Evolutionary conservation across 2,888 invertebrate genomes (phyloP).

Genomic region (Rhimphoctona megacephalus): DNA sequence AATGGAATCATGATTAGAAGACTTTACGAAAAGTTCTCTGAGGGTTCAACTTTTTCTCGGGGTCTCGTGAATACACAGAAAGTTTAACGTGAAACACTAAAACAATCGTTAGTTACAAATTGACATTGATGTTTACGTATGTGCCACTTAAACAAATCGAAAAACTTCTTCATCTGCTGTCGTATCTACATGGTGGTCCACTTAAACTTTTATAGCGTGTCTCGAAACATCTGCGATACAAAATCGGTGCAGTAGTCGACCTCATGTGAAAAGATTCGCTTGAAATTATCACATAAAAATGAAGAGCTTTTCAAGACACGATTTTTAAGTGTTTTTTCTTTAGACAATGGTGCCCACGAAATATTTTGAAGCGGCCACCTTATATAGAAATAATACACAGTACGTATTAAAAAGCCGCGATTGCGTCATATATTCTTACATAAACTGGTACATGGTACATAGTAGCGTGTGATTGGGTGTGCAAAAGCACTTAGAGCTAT

Average conservation of each 20-base stretch:
- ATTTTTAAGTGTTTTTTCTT: neutral
- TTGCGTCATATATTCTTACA: slow-evolving; percentile 32
- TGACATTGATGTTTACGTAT: slow-evolving; percentile 17
- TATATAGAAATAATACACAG: neutral
- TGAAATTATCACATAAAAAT: neutral
- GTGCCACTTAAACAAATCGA: slow-evolving; percentile 21
- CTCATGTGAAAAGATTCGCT: neutral
- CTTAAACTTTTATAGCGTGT: neutral
- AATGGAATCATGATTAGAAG: slow-evolving; percentile 14
- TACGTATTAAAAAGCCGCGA: neutral
- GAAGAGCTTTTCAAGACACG: neutral
- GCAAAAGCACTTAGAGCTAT: slow-evolving; percentile 69
- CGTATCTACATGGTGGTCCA: neutral
- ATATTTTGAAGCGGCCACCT: neutral
- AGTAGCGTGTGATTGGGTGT: slow-evolving; percentile 62
- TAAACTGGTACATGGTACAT: slow-evolving; percentile 42
- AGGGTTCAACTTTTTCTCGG: neutral
- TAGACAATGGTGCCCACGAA: neutral
- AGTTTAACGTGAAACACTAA: neutral
- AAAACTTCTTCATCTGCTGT: neutral
- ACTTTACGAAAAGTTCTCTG: neutral
- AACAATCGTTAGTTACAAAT: slow-evolving; percentile 15
- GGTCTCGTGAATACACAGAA: neutral
- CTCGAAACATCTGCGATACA: neutral
- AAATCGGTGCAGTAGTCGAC: neutral